phyloP scores from a whole-genome alignment of 2,797 vertebrate genomes.

The Catharus ustulatus region DNA sequence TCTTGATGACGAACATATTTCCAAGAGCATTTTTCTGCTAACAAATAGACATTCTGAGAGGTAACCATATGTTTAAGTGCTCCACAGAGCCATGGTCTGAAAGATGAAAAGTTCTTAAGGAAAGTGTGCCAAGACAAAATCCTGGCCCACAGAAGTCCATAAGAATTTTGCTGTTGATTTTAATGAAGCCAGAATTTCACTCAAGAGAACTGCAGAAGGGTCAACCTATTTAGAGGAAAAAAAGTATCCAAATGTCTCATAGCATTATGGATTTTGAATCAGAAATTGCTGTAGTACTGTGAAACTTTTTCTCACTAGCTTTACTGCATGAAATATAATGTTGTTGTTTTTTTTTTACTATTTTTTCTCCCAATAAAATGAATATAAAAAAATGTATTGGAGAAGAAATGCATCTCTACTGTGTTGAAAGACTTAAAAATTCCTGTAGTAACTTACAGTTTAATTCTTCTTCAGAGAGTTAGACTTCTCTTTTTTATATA shows the following conservation, averaged over 20 bases:
- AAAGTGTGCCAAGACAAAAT: slow-evolving; percentile 46
- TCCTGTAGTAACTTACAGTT: background rate
- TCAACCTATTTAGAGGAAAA: slow-evolving; percentile 13
- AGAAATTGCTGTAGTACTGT: background rate
- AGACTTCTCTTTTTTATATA: background rate
- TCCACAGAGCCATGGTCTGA: slow-evolving; percentile 13
- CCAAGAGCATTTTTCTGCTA: slow-evolving; percentile 41
- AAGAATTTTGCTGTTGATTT: slow-evolving; percentile 50
- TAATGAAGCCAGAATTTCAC: slow-evolving; percentile 55
- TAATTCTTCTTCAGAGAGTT: background rate
- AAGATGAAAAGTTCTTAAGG: slow-evolving; percentile 22
- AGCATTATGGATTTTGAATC: background rate
- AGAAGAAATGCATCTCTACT: background rate
- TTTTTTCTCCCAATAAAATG: background rate
- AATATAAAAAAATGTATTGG: background rate
- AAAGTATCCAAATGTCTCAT: slow-evolving; percentile 26
- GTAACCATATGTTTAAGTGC: slow-evolving; percentile 55
- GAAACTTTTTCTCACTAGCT: background rate
- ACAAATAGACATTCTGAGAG: slow-evolving; percentile 41
- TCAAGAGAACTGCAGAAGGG: slow-evolving; percentile 38
- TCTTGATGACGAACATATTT: slow-evolving; percentile 57
- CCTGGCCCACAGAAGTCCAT: slow-evolving; percentile 11
- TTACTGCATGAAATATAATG: background rate
- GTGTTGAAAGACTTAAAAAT: background rate
- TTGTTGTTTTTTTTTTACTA: background rate